Conservation (phyloP, 1,140 invertebrate species). For the Idris sp. region DNA sequence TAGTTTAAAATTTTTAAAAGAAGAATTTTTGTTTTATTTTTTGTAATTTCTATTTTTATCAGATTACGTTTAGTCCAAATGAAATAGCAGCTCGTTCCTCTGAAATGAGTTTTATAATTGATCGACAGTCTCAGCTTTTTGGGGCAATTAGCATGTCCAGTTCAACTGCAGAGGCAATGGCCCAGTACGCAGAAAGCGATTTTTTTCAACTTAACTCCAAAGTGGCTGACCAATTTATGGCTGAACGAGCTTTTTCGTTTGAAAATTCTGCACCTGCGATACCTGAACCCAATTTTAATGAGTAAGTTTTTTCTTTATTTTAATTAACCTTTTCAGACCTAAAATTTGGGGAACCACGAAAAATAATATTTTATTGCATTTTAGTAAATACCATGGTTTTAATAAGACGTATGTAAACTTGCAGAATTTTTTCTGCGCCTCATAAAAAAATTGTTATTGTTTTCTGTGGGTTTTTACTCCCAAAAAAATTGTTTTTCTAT, state of each 20-base stretch:
- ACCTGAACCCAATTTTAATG: conserved; percentile 21
- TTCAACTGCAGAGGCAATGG: conserved; percentile 30
- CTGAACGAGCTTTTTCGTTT: conserved; percentile 11
- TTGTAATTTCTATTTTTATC: no score
- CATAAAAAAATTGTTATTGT: no score
- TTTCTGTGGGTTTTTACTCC: no score
- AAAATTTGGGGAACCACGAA: not conserved
- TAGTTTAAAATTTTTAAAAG: no score
- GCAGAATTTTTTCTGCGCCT: no score
- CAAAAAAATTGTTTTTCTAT: no score
- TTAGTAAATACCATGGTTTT: no score
- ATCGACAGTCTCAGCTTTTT: conserved; percentile 28
- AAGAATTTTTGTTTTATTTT: no score
- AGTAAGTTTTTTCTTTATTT: conserved; percentile 14
- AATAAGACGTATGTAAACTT: no score
- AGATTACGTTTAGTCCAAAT: conserved; percentile 25
- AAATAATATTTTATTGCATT: no score
- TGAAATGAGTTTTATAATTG: conserved; percentile 17
- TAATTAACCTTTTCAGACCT: not conserved
- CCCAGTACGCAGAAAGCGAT: conserved; percentile 16
- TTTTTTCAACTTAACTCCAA: conserved; percentile 31
- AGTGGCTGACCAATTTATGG: conserved; percentile 28
- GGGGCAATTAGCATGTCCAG: conserved; percentile 40
- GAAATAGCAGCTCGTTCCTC: conserved; percentile 30
- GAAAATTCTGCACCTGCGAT: conserved; percentile 17